Conservation (phyloP, 1,140 invertebrate genomes). For the Scaptomyza montana region DNA sequence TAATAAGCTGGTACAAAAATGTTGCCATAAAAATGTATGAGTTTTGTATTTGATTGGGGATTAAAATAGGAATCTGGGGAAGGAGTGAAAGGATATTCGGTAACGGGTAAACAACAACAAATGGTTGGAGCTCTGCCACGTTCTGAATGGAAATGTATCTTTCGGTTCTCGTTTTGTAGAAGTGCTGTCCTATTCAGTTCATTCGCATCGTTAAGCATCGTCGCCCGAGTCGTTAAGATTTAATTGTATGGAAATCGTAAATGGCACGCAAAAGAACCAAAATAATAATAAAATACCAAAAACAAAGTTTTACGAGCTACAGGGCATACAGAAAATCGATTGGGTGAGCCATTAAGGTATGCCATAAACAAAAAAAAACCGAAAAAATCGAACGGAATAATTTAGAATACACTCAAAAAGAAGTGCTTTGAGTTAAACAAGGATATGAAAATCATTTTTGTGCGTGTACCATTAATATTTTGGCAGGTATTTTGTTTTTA, state of each 20-base stretch:
- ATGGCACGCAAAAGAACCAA: slow-evolving; percentile 66
- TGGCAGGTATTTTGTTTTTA: too few relatives aligned
- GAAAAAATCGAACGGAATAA: slow-evolving; percentile 6
- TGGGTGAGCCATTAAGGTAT: slow-evolving; percentile 56
- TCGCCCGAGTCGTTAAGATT: slow-evolving; percentile 71
- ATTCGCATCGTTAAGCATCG: slow-evolving; percentile 38
- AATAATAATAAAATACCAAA: slow-evolving; percentile 56
- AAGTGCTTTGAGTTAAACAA: too few relatives aligned
- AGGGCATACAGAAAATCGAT: slow-evolving; percentile 64
- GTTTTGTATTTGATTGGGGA: slow-evolving; percentile 62
- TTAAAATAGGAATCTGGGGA: slow-evolving; percentile 37
- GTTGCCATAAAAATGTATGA: slow-evolving; percentile 61
- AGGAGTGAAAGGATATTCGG: background rate
- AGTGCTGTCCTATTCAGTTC: slow-evolving; percentile 6
- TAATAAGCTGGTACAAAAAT: slow-evolving; percentile 56
- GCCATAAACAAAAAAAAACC: slow-evolving; percentile 32
- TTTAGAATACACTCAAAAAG: background rate
- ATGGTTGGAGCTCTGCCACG: slow-evolving; percentile 4
- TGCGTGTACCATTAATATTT: background rate
- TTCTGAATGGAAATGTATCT: slow-evolving; percentile 7
- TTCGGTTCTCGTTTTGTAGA: slow-evolving; percentile 16
- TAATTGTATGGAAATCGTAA: slow-evolving; percentile 82
- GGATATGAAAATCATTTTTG: background rate
- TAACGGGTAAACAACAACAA: background rate
- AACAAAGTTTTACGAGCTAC: slow-evolving; percentile 56